Percentiles rank a stretch among this genome's conserved stretches.
Conservation (phyloP, 2,888 invertebrate genomes). For the Epistrophella euchroma region DNA sequence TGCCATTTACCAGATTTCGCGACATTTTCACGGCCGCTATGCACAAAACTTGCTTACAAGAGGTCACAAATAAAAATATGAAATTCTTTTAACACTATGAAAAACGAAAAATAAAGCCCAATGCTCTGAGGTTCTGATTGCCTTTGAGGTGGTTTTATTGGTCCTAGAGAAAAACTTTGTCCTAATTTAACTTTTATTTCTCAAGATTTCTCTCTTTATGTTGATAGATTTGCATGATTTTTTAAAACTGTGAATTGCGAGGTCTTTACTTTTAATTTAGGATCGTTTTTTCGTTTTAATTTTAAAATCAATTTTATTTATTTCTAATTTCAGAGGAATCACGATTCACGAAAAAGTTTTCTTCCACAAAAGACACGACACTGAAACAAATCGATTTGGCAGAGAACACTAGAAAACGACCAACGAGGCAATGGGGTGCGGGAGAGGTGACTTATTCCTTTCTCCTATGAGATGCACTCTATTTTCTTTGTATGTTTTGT, state of each 20-base stretch:
- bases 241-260: not conserved
- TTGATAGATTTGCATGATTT: conserved; percentile 57
- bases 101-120: conserved; percentile 4
- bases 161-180: conserved; percentile 8
- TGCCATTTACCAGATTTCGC: conserved; percentile 67
- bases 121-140: not conserved
- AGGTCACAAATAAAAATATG: conserved; percentile 13
- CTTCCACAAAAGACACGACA: conserved; percentile 10
- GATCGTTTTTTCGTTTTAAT: not conserved
- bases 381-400: conserved; percentile 43
- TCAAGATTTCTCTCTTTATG: conserved; percentile 11
- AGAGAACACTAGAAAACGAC: conserved; percentile 3
- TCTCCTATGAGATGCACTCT: not conserved
- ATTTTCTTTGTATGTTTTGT: not conserved
- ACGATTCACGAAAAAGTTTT: conserved; percentile 16
- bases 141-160: not conserved
- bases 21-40: conserved; percentile 52
- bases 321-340: conserved; percentile 15
- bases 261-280: not conserved
- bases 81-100: not conserved
- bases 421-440: not conserved
- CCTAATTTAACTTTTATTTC: conserved; percentile 32
- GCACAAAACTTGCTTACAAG: not conserved
- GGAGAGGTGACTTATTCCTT: conserved; percentile 16
- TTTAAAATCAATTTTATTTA: conserved; percentile 27